These are phyloP conservation scores for Coelogynopora nodosa DNA, from an alignment of 2,888 invertebrate species.

Conservation along the genomic window DNA sequence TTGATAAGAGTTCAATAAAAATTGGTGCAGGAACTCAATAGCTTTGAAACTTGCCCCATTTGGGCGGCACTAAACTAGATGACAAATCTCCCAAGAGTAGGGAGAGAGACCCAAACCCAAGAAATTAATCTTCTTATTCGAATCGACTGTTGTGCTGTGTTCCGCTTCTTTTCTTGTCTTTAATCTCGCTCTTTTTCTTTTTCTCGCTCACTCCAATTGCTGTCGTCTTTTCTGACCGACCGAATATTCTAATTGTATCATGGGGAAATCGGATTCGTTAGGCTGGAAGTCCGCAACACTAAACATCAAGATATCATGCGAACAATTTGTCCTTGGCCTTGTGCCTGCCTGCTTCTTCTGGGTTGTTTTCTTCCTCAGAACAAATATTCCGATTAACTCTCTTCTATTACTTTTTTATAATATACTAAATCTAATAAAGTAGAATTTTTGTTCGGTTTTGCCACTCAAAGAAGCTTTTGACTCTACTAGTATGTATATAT, in stretches of 20 bases:
- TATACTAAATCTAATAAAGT: too few relatives aligned
- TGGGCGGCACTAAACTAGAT: too few relatives aligned
- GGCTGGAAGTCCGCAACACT: not conserved
- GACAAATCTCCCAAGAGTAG: too few relatives aligned
- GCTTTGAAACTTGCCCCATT: too few relatives aligned
- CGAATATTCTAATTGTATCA: slow-evolving; percentile 19
- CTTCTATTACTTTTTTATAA: too few relatives aligned
- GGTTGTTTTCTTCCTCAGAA: too few relatives aligned
- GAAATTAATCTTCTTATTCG: not conserved
- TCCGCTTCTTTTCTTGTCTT: not conserved
- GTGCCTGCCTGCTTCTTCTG: too few relatives aligned
- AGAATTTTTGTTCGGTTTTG: too few relatives aligned
- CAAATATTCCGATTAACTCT: too few relatives aligned
- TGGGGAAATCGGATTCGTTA: not conserved
- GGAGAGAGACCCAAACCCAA: not conserved
- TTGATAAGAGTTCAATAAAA: not conserved
- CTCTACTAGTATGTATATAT: too few relatives aligned
- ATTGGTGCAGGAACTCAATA: not conserved
- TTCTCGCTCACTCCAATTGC: not conserved
- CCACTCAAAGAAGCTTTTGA: too few relatives aligned
- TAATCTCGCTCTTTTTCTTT: not conserved
- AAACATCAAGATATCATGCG: not conserved
- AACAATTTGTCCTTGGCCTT: not conserved
- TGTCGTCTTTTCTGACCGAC: not conserved
- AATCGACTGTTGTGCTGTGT: not conserved